Conservation (phyloP, 2,797 vertebrate genomes). For the Acropternis orthonyx region DNA sequence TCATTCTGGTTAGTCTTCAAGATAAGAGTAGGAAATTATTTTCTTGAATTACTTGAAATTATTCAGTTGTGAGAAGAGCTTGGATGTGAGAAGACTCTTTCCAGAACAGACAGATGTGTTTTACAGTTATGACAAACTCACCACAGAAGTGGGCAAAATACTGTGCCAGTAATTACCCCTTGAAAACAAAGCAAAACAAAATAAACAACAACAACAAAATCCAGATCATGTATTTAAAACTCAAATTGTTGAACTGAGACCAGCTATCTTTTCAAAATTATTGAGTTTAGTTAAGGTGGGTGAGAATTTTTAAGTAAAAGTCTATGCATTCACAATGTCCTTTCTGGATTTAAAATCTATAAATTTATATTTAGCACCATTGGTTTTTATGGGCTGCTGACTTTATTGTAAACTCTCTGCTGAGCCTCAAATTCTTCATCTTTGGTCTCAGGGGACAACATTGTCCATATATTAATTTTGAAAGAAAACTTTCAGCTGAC, state of each 20-base stretch:
- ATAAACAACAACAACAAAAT: not conserved
- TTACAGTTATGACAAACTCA: not conserved
- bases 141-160: not conserved
- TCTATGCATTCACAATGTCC: not conserved
- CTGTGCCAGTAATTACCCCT: not conserved
- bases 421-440: not conserved
- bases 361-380: not conserved
- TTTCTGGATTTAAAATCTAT: conserved; percentile 23
- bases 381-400: conserved; percentile 2
- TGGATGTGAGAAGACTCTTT: not conserved
- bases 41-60: not conserved
- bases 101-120: not conserved
- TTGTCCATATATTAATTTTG: not conserved
- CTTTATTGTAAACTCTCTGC: not conserved
- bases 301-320: not conserved
- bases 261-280: not conserved
- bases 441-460: not conserved
- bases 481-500: not conserved
- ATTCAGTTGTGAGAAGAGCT: not conserved
- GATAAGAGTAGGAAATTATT: not conserved
- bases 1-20: not conserved
- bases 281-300: not conserved
- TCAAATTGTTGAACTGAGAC: not conserved
- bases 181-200: not conserved
- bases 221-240: not conserved